phyloP scores from a whole-genome alignment of 2,888 invertebrate species.

The Sialis fuliginosa region DNA sequence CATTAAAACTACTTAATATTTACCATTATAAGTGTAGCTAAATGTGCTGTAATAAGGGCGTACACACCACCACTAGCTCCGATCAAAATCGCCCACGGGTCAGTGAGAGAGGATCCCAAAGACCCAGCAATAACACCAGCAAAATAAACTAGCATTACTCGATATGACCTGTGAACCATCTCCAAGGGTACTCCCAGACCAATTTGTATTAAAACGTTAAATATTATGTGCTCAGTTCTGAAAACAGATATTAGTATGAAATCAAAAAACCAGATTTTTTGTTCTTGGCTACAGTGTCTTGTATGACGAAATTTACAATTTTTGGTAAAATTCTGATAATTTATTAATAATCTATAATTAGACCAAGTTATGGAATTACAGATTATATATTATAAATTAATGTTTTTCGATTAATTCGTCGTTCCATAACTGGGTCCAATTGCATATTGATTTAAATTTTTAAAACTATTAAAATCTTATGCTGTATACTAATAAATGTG shows the following conservation, averaged over 20 bases:
- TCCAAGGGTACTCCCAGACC: constrained; percentile 85
- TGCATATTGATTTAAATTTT: too few relatives aligned
- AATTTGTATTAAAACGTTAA: constrained; percentile 80
- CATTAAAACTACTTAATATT: constrained; percentile 11
- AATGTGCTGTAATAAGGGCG: constrained; percentile 78
- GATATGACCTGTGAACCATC: constrained; percentile 90
- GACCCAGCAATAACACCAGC: constrained; percentile 72
- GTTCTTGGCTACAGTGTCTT: background rate
- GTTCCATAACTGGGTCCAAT: background rate
- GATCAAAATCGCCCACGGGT: constrained; percentile 58
- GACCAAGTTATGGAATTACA: too few relatives aligned
- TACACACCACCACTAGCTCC: constrained; percentile 92
- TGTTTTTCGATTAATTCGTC: too few relatives aligned
- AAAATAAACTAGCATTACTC: constrained; percentile 64
- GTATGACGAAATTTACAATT: background rate
- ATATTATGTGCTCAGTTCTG: constrained; percentile 68
- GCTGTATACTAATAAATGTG: too few relatives aligned
- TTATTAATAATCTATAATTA: too few relatives aligned
- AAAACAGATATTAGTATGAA: constrained; percentile 5
- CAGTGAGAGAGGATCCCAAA: constrained; percentile 58
- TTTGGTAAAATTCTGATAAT: too few relatives aligned
- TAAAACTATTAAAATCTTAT: too few relatives aligned
- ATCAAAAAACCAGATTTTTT: background rate
- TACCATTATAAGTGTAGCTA: constrained; percentile 78
- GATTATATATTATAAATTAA: too few relatives aligned